Evolutionary conservation across 2,888 invertebrate genomes (phyloP).

Genomic region (Orthonychiurus folsomi): DNA sequence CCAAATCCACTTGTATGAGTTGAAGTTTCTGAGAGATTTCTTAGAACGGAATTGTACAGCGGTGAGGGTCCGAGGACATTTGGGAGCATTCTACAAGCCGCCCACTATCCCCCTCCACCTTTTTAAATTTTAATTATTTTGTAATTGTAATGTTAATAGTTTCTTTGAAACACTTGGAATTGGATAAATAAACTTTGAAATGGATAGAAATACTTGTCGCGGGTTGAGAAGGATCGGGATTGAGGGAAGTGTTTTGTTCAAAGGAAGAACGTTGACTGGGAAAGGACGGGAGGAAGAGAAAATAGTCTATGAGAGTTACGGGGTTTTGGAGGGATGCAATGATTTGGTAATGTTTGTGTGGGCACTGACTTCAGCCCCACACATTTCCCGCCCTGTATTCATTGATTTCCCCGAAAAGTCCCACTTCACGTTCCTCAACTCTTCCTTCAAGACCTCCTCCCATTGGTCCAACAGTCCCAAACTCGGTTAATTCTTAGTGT

Average conservation of each 20-base stretch:
- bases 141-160: too few species aligned
- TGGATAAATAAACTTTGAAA: too few species aligned
- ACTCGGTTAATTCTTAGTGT: background rate
- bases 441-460: background rate
- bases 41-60: constrained; percentile 31
- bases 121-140: background rate
- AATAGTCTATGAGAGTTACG: constrained; percentile 4
- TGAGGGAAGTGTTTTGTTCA: background rate
- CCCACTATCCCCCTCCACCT: background rate
- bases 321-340: background rate
- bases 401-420: constrained; percentile 24
- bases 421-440: constrained; percentile 20
- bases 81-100: constrained; percentile 36
- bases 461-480: constrained; percentile 9
- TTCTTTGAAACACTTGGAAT: too few species aligned
- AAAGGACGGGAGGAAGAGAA: background rate
- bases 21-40: constrained; percentile 25
- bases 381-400: constrained; percentile 29
- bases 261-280: background rate
- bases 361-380: background rate
- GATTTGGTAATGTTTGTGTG: constrained; percentile 3
- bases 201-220: too few species aligned
- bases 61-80: constrained; percentile 37
- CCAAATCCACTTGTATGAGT: constrained; percentile 17
- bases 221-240: too few species aligned